Conservation (phyloP, 1,140 invertebrate genomes). For the Cydia strobilella region DNA sequence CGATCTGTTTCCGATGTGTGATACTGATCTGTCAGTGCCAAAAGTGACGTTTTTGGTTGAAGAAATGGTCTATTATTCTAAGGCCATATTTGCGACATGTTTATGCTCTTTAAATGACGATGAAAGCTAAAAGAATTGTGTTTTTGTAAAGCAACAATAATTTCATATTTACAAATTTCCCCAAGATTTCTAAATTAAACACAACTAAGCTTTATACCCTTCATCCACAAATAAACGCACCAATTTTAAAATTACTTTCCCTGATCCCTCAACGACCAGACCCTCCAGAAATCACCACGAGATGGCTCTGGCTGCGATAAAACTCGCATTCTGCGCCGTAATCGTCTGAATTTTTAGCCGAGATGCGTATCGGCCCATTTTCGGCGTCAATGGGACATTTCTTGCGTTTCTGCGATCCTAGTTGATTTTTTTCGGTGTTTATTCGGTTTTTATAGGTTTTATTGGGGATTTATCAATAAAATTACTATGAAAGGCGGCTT, state of each 20-base stretch:
- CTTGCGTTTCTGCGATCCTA: constrained; percentile 27
- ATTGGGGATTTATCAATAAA: constrained; percentile 24
- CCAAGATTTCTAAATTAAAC: background rate
- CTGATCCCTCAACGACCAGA: constrained; percentile 3
- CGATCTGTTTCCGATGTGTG: background rate
- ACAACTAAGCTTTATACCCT: background rate
- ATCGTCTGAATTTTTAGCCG: constrained; percentile 20
- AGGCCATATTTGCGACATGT: too few species aligned
- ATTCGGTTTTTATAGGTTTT: constrained; percentile 12
- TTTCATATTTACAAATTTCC: background rate
- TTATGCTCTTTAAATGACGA: too few species aligned
- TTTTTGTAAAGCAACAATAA: too few species aligned
- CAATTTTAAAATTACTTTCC: constrained; percentile 1
- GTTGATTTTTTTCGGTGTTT: constrained; percentile 30
- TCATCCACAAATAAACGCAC: constrained; percentile 1
- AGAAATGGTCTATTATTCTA: too few species aligned
- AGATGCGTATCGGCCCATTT: constrained; percentile 25
- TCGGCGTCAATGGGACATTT: constrained; percentile 17
- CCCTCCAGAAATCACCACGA: background rate
- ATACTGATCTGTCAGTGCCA: too few species aligned
- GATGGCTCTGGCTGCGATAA: constrained; percentile 6
- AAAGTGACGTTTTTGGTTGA: too few species aligned
- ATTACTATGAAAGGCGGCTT: background rate
- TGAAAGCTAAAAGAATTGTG: too few species aligned
- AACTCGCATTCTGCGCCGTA: constrained; percentile 7